Conservation (phyloP, 1,140 invertebrate genomes). For the Sipha flava region DNA sequence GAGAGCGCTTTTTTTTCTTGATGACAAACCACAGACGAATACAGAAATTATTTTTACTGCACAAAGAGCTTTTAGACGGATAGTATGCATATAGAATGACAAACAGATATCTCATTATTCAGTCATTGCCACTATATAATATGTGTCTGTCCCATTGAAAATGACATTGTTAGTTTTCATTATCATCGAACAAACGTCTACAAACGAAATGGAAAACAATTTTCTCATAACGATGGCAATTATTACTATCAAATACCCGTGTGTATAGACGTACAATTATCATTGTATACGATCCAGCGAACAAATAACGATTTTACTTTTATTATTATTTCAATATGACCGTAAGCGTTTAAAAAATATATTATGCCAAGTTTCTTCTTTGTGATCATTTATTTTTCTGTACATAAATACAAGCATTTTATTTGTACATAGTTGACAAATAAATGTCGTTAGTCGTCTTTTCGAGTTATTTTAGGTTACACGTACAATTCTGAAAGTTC, state of each 20-base stretch:
- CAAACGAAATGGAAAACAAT: slow-evolving; percentile 15
- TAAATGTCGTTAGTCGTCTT: background rate
- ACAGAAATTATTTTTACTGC: background rate
- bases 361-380: background rate
- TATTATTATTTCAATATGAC: background rate
- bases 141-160: background rate
- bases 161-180: background rate
- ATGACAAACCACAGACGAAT: background rate
- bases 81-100: background rate
- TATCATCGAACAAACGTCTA: background rate
- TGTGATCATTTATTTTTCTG: background rate
- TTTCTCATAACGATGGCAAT: slow-evolving; percentile 21
- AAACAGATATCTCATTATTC: slow-evolving; percentile 21
- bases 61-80: background rate
- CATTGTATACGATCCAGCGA: background rate
- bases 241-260: background rate
- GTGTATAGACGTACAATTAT: background rate
- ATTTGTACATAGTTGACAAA: background rate
- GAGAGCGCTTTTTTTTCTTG: no score
- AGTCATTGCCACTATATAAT: background rate
- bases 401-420: background rate
- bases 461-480: background rate
- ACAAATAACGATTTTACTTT: background rate
- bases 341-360: background rate
- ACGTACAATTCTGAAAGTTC: background rate